Percentiles rank a stretch among this genome's conserved stretches.
Evolutionary conservation across 2,888 invertebrate genomes (phyloP).

Genomic region (Eudasyphora cyanicolor): DNA sequence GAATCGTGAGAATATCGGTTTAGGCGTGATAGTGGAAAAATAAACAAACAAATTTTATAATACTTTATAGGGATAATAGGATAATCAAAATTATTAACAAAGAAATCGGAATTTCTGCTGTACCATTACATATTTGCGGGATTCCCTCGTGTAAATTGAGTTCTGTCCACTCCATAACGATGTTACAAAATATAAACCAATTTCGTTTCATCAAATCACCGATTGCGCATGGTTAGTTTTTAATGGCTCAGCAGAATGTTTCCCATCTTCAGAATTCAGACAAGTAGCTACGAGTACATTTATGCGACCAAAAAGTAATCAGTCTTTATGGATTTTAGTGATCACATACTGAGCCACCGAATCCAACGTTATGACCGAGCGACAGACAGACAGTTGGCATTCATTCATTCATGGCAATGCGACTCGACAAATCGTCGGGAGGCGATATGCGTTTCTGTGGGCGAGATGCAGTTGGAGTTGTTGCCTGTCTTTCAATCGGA

Average conservation of each 20-base stretch:
- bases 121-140: too few relatives aligned
- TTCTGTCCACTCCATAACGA: neutral
- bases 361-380: too few relatives aligned
- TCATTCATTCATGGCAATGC: slow-evolving; percentile 9
- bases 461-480: neutral
- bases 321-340: slow-evolving; percentile 55
- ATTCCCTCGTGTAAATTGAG: neutral
- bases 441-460: neutral
- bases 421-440: neutral
- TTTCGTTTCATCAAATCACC: slow-evolving; percentile 58
- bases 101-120: too few relatives aligned
- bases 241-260: neutral
- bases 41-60: too few relatives aligned
- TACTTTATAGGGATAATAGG: too few relatives aligned
- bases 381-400: too few relatives aligned
- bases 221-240: slow-evolving; percentile 62
- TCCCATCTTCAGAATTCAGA: neutral
- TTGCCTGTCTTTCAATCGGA: slow-evolving; percentile 14
- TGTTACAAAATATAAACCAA: slow-evolving; percentile 51
- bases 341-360: slow-evolving; percentile 22
- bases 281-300: slow-evolving; percentile 5
- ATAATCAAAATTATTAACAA: too few relatives aligned
- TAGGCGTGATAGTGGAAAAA: too few relatives aligned
- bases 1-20: too few relatives aligned
- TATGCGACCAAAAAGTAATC: slow-evolving; percentile 32